Conservation (phyloP, 2,113 vertebrate genomes). For the Heloderma charlesbogerti region DNA sequence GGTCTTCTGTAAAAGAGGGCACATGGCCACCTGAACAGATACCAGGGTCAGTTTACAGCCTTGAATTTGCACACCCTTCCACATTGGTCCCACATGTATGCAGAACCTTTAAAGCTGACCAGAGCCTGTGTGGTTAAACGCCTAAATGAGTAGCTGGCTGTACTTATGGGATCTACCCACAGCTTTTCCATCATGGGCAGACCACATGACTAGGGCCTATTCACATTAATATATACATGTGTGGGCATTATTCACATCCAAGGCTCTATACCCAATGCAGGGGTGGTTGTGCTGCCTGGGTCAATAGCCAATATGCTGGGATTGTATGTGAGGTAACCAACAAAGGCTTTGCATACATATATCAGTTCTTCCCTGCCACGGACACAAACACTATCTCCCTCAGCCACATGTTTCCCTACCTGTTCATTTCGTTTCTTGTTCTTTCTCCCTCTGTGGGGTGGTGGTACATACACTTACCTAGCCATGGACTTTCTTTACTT, state of each 20-base stretch:
- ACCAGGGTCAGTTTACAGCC: background rate
- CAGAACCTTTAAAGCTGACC: background rate
- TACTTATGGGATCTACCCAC: background rate
- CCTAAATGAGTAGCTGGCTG: no score
- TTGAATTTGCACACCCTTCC: background rate
- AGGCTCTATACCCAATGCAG: background rate
- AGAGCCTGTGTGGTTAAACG: background rate
- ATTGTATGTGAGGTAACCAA: background rate
- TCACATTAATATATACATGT: background rate
- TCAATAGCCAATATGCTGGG: background rate
- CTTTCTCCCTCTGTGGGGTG: background rate
- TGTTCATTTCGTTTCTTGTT: background rate
- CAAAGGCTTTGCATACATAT: background rate
- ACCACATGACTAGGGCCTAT: background rate
- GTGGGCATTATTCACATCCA: background rate
- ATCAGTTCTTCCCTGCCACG: background rate
- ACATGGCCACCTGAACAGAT: background rate
- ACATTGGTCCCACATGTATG: background rate
- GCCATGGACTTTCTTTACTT: background rate
- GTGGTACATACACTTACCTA: background rate
- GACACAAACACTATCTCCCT: background rate
- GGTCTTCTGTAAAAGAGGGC: no score
- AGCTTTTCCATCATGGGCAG: background rate
- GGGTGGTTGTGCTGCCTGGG: background rate
- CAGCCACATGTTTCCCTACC: background rate